Conservation (phyloP, 2,797 vertebrate species). For the Malacoctenus gilli region DNA sequence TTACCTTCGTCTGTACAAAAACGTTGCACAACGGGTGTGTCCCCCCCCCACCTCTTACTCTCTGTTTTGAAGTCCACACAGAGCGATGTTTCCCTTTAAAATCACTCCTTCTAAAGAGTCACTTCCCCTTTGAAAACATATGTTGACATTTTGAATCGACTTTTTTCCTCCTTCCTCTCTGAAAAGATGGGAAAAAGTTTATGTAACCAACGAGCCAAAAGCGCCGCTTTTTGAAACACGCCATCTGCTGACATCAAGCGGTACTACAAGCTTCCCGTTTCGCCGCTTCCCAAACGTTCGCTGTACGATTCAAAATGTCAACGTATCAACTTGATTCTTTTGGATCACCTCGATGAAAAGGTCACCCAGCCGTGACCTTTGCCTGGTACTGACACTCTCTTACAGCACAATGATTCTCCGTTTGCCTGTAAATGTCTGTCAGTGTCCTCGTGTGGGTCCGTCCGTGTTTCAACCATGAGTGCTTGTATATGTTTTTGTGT, state of each 20-base stretch:
- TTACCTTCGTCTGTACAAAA: conserved; percentile 61
- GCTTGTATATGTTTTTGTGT: conserved; percentile 30
- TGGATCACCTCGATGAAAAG: conserved; percentile 53
- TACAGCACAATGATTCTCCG: conserved; percentile 49
- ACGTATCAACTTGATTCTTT: conserved; percentile 54
- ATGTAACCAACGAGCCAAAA: not conserved
- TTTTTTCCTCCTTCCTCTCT: conserved; percentile 13
- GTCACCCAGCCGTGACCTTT: conserved; percentile 53
- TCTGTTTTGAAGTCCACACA: conserved; percentile 38
- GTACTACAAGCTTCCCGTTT: not conserved
- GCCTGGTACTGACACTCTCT: conserved; percentile 64
- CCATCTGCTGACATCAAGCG: not conserved
- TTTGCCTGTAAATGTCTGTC: conserved; percentile 61
- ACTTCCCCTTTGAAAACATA: conserved; percentile 42
- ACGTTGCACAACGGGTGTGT: conserved; percentile 39
- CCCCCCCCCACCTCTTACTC: conserved; percentile 3
- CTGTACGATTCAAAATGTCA: conserved; percentile 71
- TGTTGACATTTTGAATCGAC: conserved; percentile 68
- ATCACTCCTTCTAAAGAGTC: conserved; percentile 52
- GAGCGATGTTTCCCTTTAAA: conserved; percentile 50
- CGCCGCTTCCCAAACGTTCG: conserved; percentile 25
- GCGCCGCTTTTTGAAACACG: not conserved
- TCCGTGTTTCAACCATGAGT: conserved; percentile 39
- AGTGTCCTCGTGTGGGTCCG: conserved; percentile 45
- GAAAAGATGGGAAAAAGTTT: not conserved